Evolutionary conservation across 1,140 invertebrate species (phyloP), one percentile per base, ranked within the genome.

Genomic region (Drosophila guanche): DNA sequence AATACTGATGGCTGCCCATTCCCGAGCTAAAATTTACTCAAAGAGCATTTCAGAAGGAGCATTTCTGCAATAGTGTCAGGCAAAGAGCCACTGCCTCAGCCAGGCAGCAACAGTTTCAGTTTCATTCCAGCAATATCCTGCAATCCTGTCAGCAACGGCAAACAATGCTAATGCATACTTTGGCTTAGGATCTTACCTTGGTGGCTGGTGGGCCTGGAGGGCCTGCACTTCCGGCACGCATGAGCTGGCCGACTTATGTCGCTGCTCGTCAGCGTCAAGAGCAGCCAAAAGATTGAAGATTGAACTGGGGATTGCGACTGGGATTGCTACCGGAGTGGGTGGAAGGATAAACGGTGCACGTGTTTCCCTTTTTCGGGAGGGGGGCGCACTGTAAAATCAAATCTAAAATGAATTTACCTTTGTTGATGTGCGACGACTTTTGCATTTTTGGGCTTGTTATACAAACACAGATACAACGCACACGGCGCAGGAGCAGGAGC

Each of bases 331-430:
- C 2, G 5, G 4, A 40, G 52, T 22, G 3, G 7, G 58, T 16
- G 47, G 16, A 23, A 40, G 71, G 25, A 63, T 84, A 79, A 83
- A 79, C 48, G 79, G 43, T 80, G 80, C 81, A 86, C 77, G 84
- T 85, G 83, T 74, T 80, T 76, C 41, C 59, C 56, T 66, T 83
- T 73, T 81, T 67, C 56, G 46, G 37, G 23, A 1, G 16, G 16
- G 16, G 1, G 0, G 16, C 16, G 16, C 16, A 20, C 48, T 40
- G 61, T 62, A 47, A 70, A 84, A 85, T 77, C 81, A 85, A 85
- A 86, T 86, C 73, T 77, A 68, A 85, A 85, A 85, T 85, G 81
- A 85, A 85, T 85, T 85, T 85, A 85, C 81, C 81, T 85, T 73
- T 80, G 80, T 80, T 76, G 80, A 85, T 84, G 79, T 85, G 80